Evolutionary conservation across 2,113 vertebrate genomes (phyloP).

Genomic region (Callocephalon fimbriatum): DNA sequence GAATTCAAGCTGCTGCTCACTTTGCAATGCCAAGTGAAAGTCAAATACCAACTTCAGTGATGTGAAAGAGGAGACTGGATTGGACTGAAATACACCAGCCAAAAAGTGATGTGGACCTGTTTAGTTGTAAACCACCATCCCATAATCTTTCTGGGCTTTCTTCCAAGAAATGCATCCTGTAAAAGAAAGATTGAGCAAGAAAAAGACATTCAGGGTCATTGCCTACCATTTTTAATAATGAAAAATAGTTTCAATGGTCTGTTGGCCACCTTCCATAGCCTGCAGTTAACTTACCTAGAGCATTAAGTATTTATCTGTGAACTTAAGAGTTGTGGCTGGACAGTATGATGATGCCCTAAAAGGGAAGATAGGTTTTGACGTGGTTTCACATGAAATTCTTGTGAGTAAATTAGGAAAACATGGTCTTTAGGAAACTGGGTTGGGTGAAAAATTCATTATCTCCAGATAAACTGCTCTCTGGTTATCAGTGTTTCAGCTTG

Average conservation of each 20-base stretch:
- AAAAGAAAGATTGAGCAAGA: not conserved
- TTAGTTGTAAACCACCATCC: not conserved
- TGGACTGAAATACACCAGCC: not conserved
- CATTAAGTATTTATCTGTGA: not conserved
- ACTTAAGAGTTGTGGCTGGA: not conserved
- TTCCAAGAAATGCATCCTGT: not conserved
- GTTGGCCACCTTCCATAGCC: not conserved
- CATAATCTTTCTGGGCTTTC: not conserved
- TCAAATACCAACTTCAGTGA: not conserved
- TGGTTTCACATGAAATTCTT: not conserved
- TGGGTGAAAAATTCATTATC: not conserved
- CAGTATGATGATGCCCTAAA: not conserved
- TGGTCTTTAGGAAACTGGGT: not conserved
- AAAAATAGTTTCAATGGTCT: not conserved
- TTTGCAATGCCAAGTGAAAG: slow-evolving; percentile 35
- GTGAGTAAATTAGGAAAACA: not conserved
- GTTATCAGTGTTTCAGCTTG: not conserved
- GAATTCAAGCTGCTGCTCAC: slow-evolving; percentile 18
- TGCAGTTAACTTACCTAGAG: not conserved
- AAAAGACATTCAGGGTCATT: not conserved
- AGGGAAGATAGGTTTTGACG: not conserved
- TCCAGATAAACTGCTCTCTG: not conserved
- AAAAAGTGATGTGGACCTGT: not conserved
- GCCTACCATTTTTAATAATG: not conserved
- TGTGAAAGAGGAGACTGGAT: not conserved